Evolutionary conservation across 2,888 invertebrate genomes (phyloP), one percentile per base, ranked within the genome.

Genomic region (Drosophila affinis): DNA sequence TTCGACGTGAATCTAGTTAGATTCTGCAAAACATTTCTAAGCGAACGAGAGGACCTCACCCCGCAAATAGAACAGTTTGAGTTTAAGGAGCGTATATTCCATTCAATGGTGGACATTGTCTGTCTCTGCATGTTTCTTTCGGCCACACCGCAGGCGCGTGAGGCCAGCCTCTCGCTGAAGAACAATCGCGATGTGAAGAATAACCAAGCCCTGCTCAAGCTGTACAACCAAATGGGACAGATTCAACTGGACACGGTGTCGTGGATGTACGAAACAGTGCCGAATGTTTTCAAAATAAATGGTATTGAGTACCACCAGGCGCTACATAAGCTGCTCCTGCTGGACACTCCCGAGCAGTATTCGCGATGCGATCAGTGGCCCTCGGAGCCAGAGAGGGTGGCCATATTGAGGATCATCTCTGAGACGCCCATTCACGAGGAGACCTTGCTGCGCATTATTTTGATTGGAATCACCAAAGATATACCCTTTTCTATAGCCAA

Each of bases 351-450:
- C 0, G 97, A 97, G 73, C 94, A 95, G 67, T 97, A 97, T 92
- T 96, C 95, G 87, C 96, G 96, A 91, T 93, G 95, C 72, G 96
- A 96, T 92, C 96, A 96, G 91, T 98, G 98, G 97, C 98, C 98
- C 1, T 95, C 97, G 0, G 99, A 99, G 92, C 95, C 95, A 9
- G 98, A 99, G 86, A 94, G 98, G 77, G 94, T 95, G 32, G 92
- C 95, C 52, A 94, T 96, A 61, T 93, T 97, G 88, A 94, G 98
- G 27, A 92, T 98, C 62, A 96, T 97, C 62, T 95, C 96, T 44
- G 98, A 99, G 92, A 96, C 97, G 17, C 98, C 98, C 0, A 93
- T 98, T 52, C 94, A 95, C 45, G 97, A 98, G 92, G 96, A 96
- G 81, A 97, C 98, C 0, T 92, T 99, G 60, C 93, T 97, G 61